Percentiles rank a stretch among this genome's conserved stretches.
These are phyloP conservation scores for Cavia aperea DNA, from an alignment of 2,113 vertebrate species.

Conservation along the genomic window DNA sequence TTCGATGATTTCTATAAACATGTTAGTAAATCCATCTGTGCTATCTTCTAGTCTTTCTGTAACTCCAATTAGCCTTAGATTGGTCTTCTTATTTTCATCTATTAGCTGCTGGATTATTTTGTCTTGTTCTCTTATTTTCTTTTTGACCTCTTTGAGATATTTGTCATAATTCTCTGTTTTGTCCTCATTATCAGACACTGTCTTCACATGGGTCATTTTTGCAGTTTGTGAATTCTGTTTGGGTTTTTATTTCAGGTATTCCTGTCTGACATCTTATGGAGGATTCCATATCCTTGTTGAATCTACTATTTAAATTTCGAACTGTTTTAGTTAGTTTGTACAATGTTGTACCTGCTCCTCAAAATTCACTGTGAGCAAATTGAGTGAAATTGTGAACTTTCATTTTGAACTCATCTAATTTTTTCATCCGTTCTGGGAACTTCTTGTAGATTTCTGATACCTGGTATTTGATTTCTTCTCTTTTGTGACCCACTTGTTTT, in stretches of 20 bases:
- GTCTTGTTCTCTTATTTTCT: not conserved
- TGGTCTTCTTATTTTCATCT: not conserved
- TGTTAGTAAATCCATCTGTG: not conserved
- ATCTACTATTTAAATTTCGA: not conserved
- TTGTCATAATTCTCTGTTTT: not conserved
- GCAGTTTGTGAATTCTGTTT: not conserved
- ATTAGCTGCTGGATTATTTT: not conserved
- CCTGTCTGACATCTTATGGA: not conserved
- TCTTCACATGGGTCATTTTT: not conserved
- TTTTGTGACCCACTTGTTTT: not conserved
- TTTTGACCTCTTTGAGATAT: not conserved
- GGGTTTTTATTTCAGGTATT: not conserved
- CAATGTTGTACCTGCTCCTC: not conserved
- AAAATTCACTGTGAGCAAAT: not conserved
- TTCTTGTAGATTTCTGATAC: not conserved
- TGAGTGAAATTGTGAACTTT: not conserved
- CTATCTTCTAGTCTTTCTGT: not conserved
- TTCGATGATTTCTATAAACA: not conserved
- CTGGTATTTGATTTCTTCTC: not conserved
- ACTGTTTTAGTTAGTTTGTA: not conserved
- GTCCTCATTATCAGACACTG: not conserved
- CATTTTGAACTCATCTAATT: not conserved
- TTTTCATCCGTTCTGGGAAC: not conserved
- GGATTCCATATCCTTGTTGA: not conserved
- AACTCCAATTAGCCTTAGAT: not conserved